Evolutionary conservation across 2,888 invertebrate genomes (phyloP), one percentile per base, ranked within the genome.

Genomic region (Drosophila mercatorum): DNA sequence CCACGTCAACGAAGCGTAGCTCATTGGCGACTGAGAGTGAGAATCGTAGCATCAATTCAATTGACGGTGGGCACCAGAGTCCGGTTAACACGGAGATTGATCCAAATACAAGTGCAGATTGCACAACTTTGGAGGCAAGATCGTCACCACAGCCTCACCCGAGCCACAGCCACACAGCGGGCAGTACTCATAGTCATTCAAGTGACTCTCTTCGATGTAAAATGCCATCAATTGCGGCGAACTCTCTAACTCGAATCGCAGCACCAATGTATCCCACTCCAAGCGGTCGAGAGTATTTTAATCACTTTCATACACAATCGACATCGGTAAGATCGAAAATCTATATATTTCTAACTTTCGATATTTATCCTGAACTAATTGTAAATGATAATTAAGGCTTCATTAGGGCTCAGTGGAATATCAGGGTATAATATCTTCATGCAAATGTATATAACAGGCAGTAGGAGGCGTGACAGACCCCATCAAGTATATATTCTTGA

Each of bases 221-320:
- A 34, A 72, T 85, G 14, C 80, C 80, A 3, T 68, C 89, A 17
- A 62, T 80, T 59, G 68, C 76, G 31, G 31, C 73, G 38, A 77
- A 81, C 63, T 77, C 74, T 60, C 59, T 89, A 4, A 64, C 76
- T 31, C 93, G 94, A 68, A 93, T 94, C 53, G 92, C 94, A 46
- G 91, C 93, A 3, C 92, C 92, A 75, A 93, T 94, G 44, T 94
- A 94, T 63, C 93, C 94, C 26, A 92, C 93, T 67, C 70, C 92
- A 0, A 92, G 90, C 72, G 94, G 94, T 72, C 93, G 95, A 73
- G 97, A 97, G 92, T 97, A 97, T 93, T 92, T 92, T 70, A 98
- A 98, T 94, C 98, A 98, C 93, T 98, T 98, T 94, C 98, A 98
- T 93, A 95, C 97, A 86, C 98, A 98, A 93, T 95, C 97, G 82